Conservation (phyloP, 2,797 vertebrate species). For the Synanceia verrucosa region DNA sequence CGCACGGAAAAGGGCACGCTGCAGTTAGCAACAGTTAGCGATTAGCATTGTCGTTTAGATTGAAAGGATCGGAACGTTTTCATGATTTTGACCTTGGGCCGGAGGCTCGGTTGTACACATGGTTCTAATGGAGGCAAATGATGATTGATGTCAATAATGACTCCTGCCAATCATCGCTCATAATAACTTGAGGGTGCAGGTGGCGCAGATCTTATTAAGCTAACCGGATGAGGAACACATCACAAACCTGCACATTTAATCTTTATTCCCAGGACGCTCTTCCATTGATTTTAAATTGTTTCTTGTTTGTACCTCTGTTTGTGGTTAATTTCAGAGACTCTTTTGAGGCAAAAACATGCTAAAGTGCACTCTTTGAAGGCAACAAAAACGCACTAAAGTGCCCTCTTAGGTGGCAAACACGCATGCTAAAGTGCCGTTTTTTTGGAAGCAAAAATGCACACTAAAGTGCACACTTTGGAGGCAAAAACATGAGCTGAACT, state of each 20-base stretch:
- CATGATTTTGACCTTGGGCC: constrained; percentile 79
- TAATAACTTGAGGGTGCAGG: constrained; percentile 56
- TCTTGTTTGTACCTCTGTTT: too few species aligned
- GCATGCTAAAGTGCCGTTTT: too few species aligned
- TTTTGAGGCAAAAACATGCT: too few species aligned
- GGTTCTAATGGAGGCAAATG: constrained; percentile 73
- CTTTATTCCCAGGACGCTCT: neutral
- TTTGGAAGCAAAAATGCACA: too few species aligned
- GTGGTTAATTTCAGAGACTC: too few species aligned
- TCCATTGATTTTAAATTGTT: too few species aligned
- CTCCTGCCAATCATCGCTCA: constrained; percentile 69
- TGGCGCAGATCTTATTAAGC: constrained; percentile 31
- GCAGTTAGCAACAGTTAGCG: constrained; percentile 29
- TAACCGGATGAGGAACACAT: neutral
- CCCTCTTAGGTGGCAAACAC: too few species aligned
- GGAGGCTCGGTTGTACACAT: constrained; percentile 70
- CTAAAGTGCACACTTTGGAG: too few species aligned
- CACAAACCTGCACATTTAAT: neutral
- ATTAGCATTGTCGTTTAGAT: constrained; percentile 74
- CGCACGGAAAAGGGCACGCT: constrained; percentile 23
- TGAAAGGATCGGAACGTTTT: constrained; percentile 65
- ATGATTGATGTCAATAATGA: constrained; percentile 77
- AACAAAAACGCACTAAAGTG: too few species aligned
- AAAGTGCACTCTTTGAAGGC: too few species aligned
- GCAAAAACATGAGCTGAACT: too few species aligned